phyloP scores from a whole-genome alignment of 2,797 vertebrate genomes.

The Pseudochromis fuscus region DNA sequence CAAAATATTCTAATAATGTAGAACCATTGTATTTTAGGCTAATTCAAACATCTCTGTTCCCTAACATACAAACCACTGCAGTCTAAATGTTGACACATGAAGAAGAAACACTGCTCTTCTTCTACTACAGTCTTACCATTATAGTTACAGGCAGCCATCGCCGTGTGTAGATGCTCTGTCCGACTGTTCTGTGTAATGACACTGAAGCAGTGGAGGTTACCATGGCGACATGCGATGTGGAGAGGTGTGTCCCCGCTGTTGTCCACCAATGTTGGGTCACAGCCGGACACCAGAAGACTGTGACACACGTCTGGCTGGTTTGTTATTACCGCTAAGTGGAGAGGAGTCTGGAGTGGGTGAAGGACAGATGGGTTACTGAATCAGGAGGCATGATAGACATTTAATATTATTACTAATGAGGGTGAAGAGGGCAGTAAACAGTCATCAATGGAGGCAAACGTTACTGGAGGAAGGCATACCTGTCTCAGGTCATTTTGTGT shows the following conservation, averaged over 20 bases:
- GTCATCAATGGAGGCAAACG: not conserved
- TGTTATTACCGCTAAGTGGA: slow-evolving; percentile 96
- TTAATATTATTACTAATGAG: too few species aligned
- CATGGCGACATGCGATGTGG: slow-evolving; percentile 94
- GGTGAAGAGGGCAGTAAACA: too few species aligned
- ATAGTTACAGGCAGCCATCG: slow-evolving; percentile 91
- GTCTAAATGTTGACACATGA: too few species aligned
- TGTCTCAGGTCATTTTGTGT: slow-evolving; percentile 95
- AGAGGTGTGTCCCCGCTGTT: slow-evolving; percentile 93
- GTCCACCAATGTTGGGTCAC: slow-evolving; percentile 92
- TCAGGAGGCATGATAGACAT: too few species aligned
- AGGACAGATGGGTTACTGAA: not conserved
- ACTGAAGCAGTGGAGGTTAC: slow-evolving; percentile 89
- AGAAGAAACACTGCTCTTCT: not conserved
- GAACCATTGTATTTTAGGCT: not conserved
- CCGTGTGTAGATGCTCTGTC: slow-evolving; percentile 80
- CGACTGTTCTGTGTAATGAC: slow-evolving; percentile 89
- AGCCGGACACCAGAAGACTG: slow-evolving; percentile 90
- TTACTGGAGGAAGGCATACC: slow-evolving; percentile 79
- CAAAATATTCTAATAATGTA: not conserved
- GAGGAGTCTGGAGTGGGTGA: slow-evolving; percentile 87
- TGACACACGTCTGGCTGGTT: slow-evolving; percentile 91
- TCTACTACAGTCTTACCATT: slow-evolving; percentile 82
- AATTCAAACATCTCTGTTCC: not conserved
- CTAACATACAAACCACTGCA: not conserved